These are phyloP conservation scores for Mycetomoellerius zeteki DNA, from an alignment of 1,140 invertebrate species.

Conservation along the genomic window DNA sequence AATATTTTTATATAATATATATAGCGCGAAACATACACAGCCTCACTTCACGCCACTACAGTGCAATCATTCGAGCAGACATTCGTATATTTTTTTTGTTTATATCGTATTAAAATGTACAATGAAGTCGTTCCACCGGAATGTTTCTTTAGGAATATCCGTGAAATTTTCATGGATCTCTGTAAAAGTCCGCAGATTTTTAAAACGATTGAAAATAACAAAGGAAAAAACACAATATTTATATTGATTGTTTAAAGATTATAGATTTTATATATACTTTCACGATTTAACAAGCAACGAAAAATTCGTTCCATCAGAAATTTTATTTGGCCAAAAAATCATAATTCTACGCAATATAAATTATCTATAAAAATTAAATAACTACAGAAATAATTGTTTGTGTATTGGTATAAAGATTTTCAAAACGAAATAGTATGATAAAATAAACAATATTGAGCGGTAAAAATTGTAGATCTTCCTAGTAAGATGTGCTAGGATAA, in stretches of 20 bases:
- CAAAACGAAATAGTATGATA: background rate
- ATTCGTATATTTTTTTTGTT: constrained; percentile 17
- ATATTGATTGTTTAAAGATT: background rate
- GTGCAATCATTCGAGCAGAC: constrained; percentile 54
- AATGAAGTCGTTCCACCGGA: constrained; percentile 52
- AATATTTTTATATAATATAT: constrained; percentile 70
- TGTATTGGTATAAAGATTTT: background rate
- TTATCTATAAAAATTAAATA: background rate
- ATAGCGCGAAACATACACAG: constrained; percentile 63
- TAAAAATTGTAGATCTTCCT: constrained; percentile 11
- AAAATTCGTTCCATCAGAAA: background rate
- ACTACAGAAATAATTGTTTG: background rate
- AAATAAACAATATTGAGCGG: background rate
- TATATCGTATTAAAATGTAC: constrained; percentile 54
- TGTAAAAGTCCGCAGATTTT: background rate
- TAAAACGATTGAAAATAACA: background rate
- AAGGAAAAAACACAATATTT: background rate
- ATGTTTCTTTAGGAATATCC: constrained; percentile 51
- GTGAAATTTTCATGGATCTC: constrained; percentile 16
- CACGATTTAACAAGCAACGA: background rate
- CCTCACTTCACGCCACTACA: constrained; percentile 60
- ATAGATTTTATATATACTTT: background rate
- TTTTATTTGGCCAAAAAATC: background rate
- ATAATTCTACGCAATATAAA: background rate
- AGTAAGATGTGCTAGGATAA: constrained; percentile 20